Conservation (phyloP, 2,888 invertebrate species). For the Cyclophora punctaria region DNA sequence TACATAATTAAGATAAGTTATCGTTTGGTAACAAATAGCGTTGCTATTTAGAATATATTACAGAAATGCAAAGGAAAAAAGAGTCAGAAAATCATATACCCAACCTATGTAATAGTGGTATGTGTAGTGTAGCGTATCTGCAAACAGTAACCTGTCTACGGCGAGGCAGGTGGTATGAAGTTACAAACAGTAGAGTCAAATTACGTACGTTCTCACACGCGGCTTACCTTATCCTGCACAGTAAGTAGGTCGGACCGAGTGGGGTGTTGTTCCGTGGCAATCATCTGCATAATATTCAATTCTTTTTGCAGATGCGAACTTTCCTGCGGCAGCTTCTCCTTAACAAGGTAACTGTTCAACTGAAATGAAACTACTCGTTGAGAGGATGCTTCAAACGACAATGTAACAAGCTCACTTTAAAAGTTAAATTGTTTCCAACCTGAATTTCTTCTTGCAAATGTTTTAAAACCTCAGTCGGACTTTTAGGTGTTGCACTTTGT, state of each 20-base stretch:
- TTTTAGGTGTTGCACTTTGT: conserved; percentile 63
- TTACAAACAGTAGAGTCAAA: conserved; percentile 6
- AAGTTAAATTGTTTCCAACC: conserved; percentile 34
- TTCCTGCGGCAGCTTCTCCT: conserved; percentile 87
- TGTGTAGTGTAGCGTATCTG: no score
- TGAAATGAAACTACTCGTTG: conserved; percentile 27
- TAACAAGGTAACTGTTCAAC: conserved; percentile 82
- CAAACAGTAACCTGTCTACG: no score
- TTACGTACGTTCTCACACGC: conserved; percentile 4
- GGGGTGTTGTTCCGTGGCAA: conserved; percentile 78
- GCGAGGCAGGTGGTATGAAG: background rate
- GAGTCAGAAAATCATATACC: no score
- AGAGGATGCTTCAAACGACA: conserved; percentile 11
- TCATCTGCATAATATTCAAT: conserved; percentile 80
- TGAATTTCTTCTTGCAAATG: conserved; percentile 85
- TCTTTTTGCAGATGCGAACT: conserved; percentile 77
- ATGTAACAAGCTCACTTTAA: conserved; percentile 15
- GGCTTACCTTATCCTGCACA: conserved; percentile 76
- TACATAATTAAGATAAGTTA: background rate
- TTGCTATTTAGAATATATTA: no score
- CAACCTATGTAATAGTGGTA: no score
- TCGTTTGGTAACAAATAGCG: no score
- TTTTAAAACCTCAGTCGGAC: conserved; percentile 79
- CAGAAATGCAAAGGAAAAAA: no score
- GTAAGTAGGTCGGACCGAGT: conserved; percentile 79